Percentiles rank a stretch among this genome's conserved stretches.
These are phyloP conservation scores for Leptodactylus fallax DNA, from an alignment of 2,797 vertebrate genomes.

Conservation along the genomic window DNA sequence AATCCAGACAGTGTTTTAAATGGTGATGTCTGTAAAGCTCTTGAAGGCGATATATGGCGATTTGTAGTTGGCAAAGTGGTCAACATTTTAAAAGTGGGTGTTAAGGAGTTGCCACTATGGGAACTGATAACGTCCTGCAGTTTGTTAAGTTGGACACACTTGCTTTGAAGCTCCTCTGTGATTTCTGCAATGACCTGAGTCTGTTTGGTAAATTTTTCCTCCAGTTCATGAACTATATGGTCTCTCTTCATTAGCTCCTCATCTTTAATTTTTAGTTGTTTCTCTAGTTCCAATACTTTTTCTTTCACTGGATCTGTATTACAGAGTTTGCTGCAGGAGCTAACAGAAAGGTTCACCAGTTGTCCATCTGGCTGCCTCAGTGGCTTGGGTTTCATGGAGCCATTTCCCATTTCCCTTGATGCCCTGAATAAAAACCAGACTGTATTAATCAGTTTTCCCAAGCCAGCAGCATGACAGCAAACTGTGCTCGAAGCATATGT, in stretches of 20 bases:
- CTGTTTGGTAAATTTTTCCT: conserved; percentile 84
- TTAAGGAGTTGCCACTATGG: conserved; percentile 71
- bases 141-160: conserved; percentile 85
- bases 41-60: conserved; percentile 47
- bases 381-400: conserved; percentile 86
- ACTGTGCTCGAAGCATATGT: conserved; percentile 34
- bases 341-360: conserved; percentile 61
- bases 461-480: conserved; percentile 16
- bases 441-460: conserved; percentile 46
- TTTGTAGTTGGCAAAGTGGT: conserved; percentile 44
- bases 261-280: conserved; percentile 82
- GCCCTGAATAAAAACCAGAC: conserved; percentile 66
- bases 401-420: conserved; percentile 85
- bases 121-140: conserved; percentile 82
- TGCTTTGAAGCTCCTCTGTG: conserved; percentile 85
- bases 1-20: conserved; percentile 74
- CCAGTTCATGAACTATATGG: conserved; percentile 78
- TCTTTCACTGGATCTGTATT: conserved; percentile 76
- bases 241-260: conserved; percentile 82
- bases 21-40: conserved; percentile 72
- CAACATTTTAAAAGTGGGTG: conserved; percentile 72
- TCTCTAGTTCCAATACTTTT: conserved; percentile 85
- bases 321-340: conserved; percentile 68
- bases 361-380: conserved; percentile 78
- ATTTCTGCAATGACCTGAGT: conserved; percentile 81